Base-by-base conservation (phyloP, 1,140 invertebrate genomes). In the Drosophila athabasca region DNA sequence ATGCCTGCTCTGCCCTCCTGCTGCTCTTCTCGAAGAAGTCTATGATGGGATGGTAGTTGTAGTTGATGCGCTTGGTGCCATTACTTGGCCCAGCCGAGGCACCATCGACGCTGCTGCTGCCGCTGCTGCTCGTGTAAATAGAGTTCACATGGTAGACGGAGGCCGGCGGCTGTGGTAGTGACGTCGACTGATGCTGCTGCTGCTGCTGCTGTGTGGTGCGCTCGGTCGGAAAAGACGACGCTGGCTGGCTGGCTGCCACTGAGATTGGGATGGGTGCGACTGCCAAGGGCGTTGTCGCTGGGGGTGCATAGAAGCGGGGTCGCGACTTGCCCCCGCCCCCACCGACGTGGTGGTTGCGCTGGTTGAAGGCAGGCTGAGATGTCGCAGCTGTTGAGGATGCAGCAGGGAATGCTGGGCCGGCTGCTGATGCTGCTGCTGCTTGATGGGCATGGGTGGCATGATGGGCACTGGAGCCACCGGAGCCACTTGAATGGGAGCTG, bases 31-130 rank as follows among this genome's bases (percentile, higher is more conserved):
- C 94, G 87, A 97, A 97, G 90, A 96, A 97, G 78, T 96, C 96
- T 69, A 96, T 96, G 53, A 97, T 97, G 2, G 96, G 96, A 91
- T 97, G 96, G 81, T 97, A 97, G 87, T 95, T 96, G 79, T 96
- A 97, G 92, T 97, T 97, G 41, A 96, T 93, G 78, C 94, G 92
- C 84, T 94, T 93, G 39, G 74, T 68, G 44, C 64, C 52, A 43
- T 53, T 74, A 11, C 41, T 17, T n/a, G 49, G 35, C 39, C 58
- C 54, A 31, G 31, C 31, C 31, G 31, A 31, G 31, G 8, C 8
- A 31, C 31, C 31, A 58, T 31, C 48, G 54, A 26, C 52, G 69
- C 69, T 44, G 13, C 43, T 39, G 29, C 44, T 39, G 22, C 43
- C 48, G 26, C 46, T 53, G 39, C 54, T 60, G 48, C 59, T 66